phyloP scores from a whole-genome alignment of 1,140 invertebrate species.

The Leguminivora glycinivorella region DNA sequence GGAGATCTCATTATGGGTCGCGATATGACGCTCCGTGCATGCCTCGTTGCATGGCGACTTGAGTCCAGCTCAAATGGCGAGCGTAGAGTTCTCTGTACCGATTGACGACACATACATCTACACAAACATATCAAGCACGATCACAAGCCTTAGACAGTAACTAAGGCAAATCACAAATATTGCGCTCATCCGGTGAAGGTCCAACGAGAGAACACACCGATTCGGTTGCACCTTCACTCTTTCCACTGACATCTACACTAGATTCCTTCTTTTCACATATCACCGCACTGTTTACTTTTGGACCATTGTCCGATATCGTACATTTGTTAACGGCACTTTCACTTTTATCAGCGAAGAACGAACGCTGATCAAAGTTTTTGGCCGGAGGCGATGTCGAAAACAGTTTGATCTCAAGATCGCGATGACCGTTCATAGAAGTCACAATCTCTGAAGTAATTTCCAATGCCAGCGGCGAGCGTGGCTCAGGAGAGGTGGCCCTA shows the following conservation, averaged over 20 bases:
- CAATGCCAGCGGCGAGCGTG: constrained; percentile 68
- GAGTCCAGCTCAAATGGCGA: constrained; percentile 76
- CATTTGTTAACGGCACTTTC: constrained; percentile 72
- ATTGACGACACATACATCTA: constrained; percentile 52
- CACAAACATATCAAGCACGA: constrained; percentile 53
- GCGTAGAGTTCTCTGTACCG: constrained; percentile 59
- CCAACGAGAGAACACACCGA: constrained; percentile 54
- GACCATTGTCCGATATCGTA: constrained; percentile 55
- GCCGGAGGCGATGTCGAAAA: constrained; percentile 81
- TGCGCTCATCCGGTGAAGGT: constrained; percentile 56
- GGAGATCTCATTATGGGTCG: constrained; percentile 73
- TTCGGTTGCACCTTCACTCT: constrained; percentile 61
- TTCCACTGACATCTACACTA: constrained; percentile 53
- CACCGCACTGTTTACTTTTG: constrained; percentile 70
- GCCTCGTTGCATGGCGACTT: constrained; percentile 69
- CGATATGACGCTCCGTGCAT: constrained; percentile 66
- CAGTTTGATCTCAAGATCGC: constrained; percentile 89
- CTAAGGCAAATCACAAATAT: constrained; percentile 77
- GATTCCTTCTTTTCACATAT: constrained; percentile 58
- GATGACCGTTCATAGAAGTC: constrained; percentile 86
- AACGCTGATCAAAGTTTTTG: constrained; percentile 64
- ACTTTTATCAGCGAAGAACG: constrained; percentile 73
- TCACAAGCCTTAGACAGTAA: constrained; percentile 70
- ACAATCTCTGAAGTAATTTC: constrained; percentile 89
- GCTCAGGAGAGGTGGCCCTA: constrained; percentile 71